phyloP scores from a whole-genome alignment of 2,113 vertebrate species.

The Centrocercus urophasianus region DNA sequence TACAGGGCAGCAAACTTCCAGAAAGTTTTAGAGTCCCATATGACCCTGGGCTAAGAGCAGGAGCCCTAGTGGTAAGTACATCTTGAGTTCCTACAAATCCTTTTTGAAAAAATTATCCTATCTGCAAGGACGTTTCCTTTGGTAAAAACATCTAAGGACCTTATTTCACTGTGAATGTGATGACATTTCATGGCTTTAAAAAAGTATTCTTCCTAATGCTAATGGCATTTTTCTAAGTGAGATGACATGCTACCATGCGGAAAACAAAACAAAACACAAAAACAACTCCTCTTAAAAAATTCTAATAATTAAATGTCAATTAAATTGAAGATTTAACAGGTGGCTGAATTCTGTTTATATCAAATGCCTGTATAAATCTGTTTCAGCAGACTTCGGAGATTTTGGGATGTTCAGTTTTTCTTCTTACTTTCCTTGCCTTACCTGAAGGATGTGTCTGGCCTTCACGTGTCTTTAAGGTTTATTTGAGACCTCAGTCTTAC shows the following conservation, averaged over 20 bases:
- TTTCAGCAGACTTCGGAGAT: neutral
- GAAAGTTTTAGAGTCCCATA: constrained; percentile 93
- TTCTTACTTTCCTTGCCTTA: neutral
- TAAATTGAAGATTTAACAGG: neutral
- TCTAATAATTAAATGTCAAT: neutral
- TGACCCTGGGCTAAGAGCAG: constrained; percentile 94
- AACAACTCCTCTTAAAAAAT: neutral
- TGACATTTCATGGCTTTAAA: neutral
- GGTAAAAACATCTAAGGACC: neutral
- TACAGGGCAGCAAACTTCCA: constrained; percentile 89
- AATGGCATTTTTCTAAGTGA: neutral
- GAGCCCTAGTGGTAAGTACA: constrained; percentile 86
- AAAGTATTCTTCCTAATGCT: neutral
- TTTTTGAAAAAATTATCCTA: neutral
- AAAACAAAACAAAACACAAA: neutral
- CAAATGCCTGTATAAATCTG: neutral
- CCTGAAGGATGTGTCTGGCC: neutral
- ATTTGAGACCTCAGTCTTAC: neutral
- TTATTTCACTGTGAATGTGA: neutral
- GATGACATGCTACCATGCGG: neutral
- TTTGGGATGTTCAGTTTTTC: neutral
- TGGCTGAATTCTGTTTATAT: neutral
- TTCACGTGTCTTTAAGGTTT: neutral
- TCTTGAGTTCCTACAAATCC: constrained; percentile 50
- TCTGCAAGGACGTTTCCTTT: neutral